Conservation (phyloP, 2,797 vertebrate species). For the Cuculus canorus region DNA sequence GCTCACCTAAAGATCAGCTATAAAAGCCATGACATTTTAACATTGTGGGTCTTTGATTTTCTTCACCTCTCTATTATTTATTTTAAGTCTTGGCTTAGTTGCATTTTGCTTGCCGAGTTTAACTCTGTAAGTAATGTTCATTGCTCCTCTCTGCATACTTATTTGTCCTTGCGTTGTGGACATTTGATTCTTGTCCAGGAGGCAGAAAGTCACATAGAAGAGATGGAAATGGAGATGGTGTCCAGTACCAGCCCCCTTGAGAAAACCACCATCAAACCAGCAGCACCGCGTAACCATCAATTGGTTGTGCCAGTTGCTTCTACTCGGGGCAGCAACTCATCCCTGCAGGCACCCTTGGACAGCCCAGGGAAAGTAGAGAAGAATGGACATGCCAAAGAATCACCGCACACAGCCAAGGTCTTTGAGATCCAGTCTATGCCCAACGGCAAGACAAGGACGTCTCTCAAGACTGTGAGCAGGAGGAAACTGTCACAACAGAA, state of each 20-base stretch:
- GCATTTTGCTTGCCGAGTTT: not conserved
- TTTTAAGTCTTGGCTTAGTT: not conserved
- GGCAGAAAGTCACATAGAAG: constrained; percentile 84
- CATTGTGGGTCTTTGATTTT: not conserved
- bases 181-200: constrained; percentile 89
- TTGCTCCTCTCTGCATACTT: not conserved
- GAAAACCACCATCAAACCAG: constrained; percentile 85
- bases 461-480: constrained; percentile 90
- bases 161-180: constrained; percentile 50
- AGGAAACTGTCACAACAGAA: constrained; percentile 98
- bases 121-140: not conserved
- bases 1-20: constrained; percentile 54
- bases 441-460: constrained; percentile 92
- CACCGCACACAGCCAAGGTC: constrained; percentile 82
- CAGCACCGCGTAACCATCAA: constrained; percentile 80
- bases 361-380: constrained; percentile 82
- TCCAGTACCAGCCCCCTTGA: constrained; percentile 87
- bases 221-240: constrained; percentile 91
- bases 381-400: constrained; percentile 87
- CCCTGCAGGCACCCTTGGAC: constrained; percentile 70
- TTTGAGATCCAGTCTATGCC: constrained; percentile 94
- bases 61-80: constrained; percentile 2
- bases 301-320: constrained; percentile 77
- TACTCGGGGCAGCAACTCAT: constrained; percentile 77
- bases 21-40: constrained; percentile 50